A percentile compares a stretch with the other conserved stretches of the same genome.
Evolutionary conservation across 1,140 invertebrate genomes (phyloP).

Genomic region (Eriocheir sinensis): DNA sequence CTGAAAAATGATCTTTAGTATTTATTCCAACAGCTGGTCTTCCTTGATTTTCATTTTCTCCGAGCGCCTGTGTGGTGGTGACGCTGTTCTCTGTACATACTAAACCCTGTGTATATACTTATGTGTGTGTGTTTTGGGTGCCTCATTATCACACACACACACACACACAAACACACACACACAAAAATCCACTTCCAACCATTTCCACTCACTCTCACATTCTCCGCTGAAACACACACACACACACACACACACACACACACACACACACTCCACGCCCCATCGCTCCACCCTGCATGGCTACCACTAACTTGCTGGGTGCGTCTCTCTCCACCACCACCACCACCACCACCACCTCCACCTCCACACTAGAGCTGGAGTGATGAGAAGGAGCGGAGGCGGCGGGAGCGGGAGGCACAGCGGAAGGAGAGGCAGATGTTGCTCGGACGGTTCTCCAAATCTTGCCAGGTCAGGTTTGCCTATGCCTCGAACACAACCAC

Average conservation of each 20-base stretch:
- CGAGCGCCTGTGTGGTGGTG: no score
- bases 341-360: conserved; percentile 33
- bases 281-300: neutral
- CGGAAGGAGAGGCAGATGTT: conserved; percentile 77
- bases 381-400: conserved; percentile 78
- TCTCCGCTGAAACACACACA: neutral
- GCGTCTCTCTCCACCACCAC: neutral
- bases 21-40: conserved; percentile 51
- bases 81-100: no score
- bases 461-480: conserved; percentile 78
- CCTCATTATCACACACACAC: no score
- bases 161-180: neutral
- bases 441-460: conserved; percentile 78
- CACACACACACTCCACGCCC: neutral
- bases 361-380: conserved; percentile 75
- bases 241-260: neutral
- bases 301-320: neutral
- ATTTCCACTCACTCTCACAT: no score
- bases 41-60: no score
- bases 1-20: conserved; percentile 37
- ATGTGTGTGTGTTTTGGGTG: no score
- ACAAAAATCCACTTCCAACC: no score
- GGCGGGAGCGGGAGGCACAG: conserved; percentile 75
- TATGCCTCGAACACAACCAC: neutral
- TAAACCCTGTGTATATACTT: no score